Base-by-base conservation (phyloP, 2,888 invertebrate species). In the Lycophotia porphyrea region DNA sequence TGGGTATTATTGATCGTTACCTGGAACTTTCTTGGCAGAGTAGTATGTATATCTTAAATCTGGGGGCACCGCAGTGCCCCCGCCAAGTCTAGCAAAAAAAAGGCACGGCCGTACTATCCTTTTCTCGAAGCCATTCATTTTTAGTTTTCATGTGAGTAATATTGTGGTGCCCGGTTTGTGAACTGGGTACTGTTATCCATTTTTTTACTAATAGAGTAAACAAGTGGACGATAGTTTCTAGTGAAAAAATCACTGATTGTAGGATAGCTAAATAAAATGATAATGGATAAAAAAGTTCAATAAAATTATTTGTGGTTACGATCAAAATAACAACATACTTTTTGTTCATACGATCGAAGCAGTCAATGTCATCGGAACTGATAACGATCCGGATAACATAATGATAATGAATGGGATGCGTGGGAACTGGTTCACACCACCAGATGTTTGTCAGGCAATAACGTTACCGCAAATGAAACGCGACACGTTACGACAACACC, bases 371-470 rank as follows among this genome's bases (percentile, higher is more conserved):
- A 65, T 52, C 49, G 64, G n/a, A 69, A 49, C 58, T 9, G 70
- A 44, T 76, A 75, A 47, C 60, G n/a, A 69, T 39, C 31, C 49
- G 31, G 34, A 55, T 65, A 81, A 61, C 58, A 47, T n/a, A 42
- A 7, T 42, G 44, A 70, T 52, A 66, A 55, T 49, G 44, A 68
- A 44, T 13, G 15, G 5, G 42, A 77, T 24, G 65, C 72, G 69
- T 70, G 69, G 1, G 79, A 78, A 67, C 61, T 70, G 49, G 31
- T 39, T 11, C 63, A 66, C 55, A n/a, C 36, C 44, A 27, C 61
- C 67, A 81, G 39, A 72, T 49, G 39, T 36, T n/a, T 55, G 34
- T 44, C 63, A 49, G 24, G 61, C 27, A 47, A 42, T 75, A 13
- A 39, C 27, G 11, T 44, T 31, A 21, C 34, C 15, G 15, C 65